Evolutionary conservation across 2,113 vertebrate genomes (phyloP), one percentile per base, ranked within the genome.

Genomic region (Pycnonotus jocosus): DNA sequence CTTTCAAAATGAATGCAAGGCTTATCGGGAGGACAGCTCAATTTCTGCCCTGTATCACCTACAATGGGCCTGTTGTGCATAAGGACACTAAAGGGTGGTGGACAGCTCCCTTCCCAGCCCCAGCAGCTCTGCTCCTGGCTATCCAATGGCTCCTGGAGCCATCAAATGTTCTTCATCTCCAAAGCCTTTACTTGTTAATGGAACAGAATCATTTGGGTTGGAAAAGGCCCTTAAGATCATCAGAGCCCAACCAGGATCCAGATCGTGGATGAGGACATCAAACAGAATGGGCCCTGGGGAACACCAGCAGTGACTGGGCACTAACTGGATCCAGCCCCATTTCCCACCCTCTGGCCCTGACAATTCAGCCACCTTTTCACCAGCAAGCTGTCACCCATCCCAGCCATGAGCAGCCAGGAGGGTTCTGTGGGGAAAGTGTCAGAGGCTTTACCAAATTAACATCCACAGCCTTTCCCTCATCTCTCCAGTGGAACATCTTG

Each of bases 301-400:
- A 4, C 25, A 33, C 2, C 27, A 8, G 2, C 4, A 1, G 17
- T 37, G 42, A 22, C 33, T 1, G 1, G n/a, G 14, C 3, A 3
- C 30, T 30, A 28, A 2, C 6, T 23, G 23, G 15, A 42, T 42
- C 47, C 33, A 47, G 3, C 21, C 68, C 18, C 10, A 12, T 42
- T 80, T 24, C 24, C 27, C 25, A 33, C 17, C 7, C 31, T 71
- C 22, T 57, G 51, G 30, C 21, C 30, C 3, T 11, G 0, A 3
- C 11, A 9, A 33, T 20, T 5, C 15, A 61, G 15, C 1, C 20
- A 25, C 7, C 2, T 48, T 69, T 70, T 35, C 8, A 48, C 12
- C 74, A 45, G 37, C 0, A 0, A 42, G 12, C 22, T 7, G 3
- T 28, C 2, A 1, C 10, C 8, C 3, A 0, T 28, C 12, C 30